Percentiles rank a stretch among this genome's conserved stretches.
These are phyloP conservation scores for Chironomus riparius DNA, from an alignment of 2,888 invertebrate genomes.

Conservation along the genomic window DNA sequence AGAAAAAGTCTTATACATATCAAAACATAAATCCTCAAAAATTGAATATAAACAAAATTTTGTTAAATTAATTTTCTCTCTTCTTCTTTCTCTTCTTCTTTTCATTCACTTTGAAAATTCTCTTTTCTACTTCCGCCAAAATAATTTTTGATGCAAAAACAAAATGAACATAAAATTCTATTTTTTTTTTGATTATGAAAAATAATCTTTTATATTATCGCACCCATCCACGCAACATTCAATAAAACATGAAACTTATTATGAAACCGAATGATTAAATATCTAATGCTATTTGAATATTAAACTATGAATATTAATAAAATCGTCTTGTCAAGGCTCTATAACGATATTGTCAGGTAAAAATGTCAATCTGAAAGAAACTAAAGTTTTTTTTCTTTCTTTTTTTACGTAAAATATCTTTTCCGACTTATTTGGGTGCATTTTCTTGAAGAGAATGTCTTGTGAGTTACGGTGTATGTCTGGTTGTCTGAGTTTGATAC, in stretches of 20 bases:
- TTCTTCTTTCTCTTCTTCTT: background rate
- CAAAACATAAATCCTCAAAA: background rate
- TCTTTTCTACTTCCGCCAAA: too few relatives aligned
- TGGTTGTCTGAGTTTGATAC: too few relatives aligned
- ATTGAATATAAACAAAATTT: background rate
- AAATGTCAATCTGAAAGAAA: conserved; percentile 28
- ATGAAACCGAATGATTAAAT: background rate
- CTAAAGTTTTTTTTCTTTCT: background rate
- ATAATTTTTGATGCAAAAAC: too few relatives aligned
- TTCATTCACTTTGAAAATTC: background rate
- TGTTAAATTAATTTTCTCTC: background rate
- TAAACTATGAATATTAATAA: background rate
- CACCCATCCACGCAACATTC: background rate
- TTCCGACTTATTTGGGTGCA: background rate
- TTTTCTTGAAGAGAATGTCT: background rate
- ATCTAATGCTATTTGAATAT: background rate
- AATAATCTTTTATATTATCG: background rate
- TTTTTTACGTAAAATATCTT: background rate
- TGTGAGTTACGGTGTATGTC: background rate
- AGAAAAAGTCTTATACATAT: background rate
- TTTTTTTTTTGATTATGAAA: background rate
- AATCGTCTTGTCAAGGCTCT: conserved; percentile 38
- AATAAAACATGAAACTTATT: background rate
- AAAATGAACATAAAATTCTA: background rate
- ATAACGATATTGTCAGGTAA: conserved; percentile 42